phyloP scores from a whole-genome alignment of 2,888 invertebrate species.

The Pseudanteris insignis region DNA sequence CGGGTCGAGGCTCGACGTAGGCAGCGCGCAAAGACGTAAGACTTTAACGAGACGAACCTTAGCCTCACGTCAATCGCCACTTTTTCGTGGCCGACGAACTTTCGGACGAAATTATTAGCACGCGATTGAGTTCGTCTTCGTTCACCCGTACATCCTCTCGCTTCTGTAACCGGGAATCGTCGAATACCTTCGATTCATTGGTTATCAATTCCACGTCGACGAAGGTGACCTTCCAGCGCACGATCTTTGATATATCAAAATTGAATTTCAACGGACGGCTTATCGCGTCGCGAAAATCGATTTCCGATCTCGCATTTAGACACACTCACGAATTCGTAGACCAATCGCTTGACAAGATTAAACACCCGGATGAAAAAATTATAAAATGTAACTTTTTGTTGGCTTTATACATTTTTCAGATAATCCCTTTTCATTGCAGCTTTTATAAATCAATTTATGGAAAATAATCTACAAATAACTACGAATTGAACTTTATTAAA shows the following conservation, averaged over 20 bases:
- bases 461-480: no score
- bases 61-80: conserved; percentile 1
- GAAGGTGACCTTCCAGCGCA: conserved; percentile 13
- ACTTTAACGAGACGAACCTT: conserved; percentile 16
- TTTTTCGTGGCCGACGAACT: conserved; percentile 14
- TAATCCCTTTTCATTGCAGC: no score
- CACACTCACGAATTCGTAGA: no score
- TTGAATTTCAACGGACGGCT: conserved; percentile 14
- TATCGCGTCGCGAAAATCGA: conserved; percentile 10
- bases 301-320: conserved; percentile 1
- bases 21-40: conserved; percentile 6
- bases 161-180: conserved; percentile 10
- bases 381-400: no score
- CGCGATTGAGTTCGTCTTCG: conserved; percentile 21
- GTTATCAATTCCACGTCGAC: conserved; percentile 24
- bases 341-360: no score
- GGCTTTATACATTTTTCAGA: no score
- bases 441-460: no score
- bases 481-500: no score
- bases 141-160: conserved; percentile 5
- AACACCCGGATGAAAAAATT: no score
- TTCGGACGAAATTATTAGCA: conserved; percentile 23
- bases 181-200: conserved; percentile 17
- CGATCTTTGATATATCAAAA: conserved; percentile 11
- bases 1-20: conserved; percentile 10